phyloP scores from a whole-genome alignment of 1,140 invertebrate genomes.

The Scylla paramamosain region DNA sequence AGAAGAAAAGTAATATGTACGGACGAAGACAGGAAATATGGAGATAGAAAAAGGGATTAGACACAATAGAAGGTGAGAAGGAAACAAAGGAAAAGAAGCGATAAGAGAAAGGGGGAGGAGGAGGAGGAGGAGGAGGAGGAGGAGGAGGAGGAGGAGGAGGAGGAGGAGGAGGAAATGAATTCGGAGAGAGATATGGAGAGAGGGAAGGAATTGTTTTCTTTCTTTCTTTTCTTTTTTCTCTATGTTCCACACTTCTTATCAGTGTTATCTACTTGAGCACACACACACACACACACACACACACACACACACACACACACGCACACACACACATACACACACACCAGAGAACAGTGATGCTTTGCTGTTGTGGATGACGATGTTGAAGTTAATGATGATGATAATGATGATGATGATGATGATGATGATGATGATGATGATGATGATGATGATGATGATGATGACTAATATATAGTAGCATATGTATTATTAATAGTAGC shows the following conservation, averaged over 20 bases:
- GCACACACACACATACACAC: too few relatives aligned
- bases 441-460: too few relatives aligned
- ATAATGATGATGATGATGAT: too few relatives aligned
- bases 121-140: not conserved
- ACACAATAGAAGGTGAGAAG: not conserved
- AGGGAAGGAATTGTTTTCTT: conserved; percentile 13
- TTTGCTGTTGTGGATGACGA: too few relatives aligned
- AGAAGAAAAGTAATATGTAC: not conserved
- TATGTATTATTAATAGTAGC: too few relatives aligned
- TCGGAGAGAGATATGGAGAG: not conserved
- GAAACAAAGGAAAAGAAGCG: not conserved
- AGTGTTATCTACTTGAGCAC: not conserved
- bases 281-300: not conserved
- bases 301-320: not conserved
- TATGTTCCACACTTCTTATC: not conserved
- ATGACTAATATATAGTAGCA: too few relatives aligned
- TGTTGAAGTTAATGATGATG: too few relatives aligned
- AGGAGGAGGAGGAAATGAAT: conserved; percentile 17
- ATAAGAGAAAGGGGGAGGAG: not conserved
- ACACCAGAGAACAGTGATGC: too few relatives aligned
- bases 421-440: too few relatives aligned
- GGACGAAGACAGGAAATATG: not conserved
- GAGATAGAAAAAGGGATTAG: not conserved
- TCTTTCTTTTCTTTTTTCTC: not conserved
- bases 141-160: too few relatives aligned